phyloP scores from a whole-genome alignment of 2,888 invertebrate genomes.

The Drosophila recens region DNA sequence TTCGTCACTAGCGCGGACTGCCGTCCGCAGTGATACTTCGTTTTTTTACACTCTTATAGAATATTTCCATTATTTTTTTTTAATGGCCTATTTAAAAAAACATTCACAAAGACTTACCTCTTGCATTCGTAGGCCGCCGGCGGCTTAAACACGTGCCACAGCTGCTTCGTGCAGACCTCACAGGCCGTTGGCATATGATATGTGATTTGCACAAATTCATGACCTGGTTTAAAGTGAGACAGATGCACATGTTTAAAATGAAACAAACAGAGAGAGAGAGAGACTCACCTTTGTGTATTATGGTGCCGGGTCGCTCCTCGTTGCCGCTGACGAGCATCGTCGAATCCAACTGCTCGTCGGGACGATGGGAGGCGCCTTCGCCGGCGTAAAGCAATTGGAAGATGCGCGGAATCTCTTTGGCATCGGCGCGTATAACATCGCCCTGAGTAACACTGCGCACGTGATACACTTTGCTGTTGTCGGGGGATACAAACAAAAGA shows the following conservation, averaged over 20 bases:
- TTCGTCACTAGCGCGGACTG: too few species aligned
- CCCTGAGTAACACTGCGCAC: conserved; percentile 99
- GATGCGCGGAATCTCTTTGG: conserved; percentile 99
- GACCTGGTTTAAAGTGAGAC: conserved; percentile 87
- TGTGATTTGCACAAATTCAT: conserved; percentile 97
- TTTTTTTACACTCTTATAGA: too few species aligned
- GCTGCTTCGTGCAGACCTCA: conserved; percentile 98
- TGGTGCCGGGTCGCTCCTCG: conserved; percentile 85
- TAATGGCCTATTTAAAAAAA: not conserved
- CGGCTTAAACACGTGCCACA: conserved; percentile 99
- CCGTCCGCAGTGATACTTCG: too few species aligned
- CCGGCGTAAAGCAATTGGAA: conserved; percentile 98
- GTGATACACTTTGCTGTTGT: conserved; percentile 97
- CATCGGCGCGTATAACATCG: conserved; percentile 99
- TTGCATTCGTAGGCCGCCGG: conserved; percentile 99
- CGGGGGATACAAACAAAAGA: not conserved
- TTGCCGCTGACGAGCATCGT: conserved; percentile 85
- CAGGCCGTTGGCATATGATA: conserved; percentile 99
- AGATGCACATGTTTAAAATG: not conserved
- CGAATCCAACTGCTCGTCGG: conserved; percentile 88
- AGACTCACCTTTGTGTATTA: conserved; percentile 84
- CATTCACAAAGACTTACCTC: conserved; percentile 85
- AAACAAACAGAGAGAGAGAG: not conserved
- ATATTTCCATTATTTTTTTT: not conserved
- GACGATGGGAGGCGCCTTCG: conserved; percentile 95